These are phyloP conservation scores for Elephas maximus DNA, from an alignment of 2,113 vertebrate species.

Conservation along the genomic window DNA sequence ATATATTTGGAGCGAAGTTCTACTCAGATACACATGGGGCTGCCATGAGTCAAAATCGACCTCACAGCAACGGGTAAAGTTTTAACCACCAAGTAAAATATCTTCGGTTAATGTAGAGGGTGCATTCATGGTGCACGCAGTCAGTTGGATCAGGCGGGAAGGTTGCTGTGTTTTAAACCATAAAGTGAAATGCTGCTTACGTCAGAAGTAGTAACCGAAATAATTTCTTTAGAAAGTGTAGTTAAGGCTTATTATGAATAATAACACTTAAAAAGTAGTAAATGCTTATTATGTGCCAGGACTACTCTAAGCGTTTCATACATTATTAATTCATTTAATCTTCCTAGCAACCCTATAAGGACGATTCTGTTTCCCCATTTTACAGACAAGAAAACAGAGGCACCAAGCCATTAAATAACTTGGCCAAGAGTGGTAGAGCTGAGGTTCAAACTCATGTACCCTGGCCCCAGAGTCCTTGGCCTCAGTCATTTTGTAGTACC, in stretches of 20 bases:
- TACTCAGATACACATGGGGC: background rate
- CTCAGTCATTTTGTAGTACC: background rate
- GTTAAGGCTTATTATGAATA: background rate
- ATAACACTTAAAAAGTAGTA: background rate
- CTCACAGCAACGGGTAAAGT: background rate
- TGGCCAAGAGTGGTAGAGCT: background rate
- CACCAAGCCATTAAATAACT: background rate
- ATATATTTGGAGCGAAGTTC: background rate
- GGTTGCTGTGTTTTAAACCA: slow-evolving; percentile 40
- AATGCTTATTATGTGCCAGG: background rate
- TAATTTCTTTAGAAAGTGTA: background rate
- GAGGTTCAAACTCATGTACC: background rate
- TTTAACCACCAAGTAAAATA: slow-evolving; percentile 62
- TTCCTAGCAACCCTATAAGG: background rate
- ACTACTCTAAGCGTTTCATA: background rate
- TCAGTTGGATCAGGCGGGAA: background rate
- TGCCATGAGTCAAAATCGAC: background rate
- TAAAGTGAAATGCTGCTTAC: slow-evolving; percentile 28
- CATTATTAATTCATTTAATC: background rate
- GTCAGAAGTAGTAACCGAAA: slow-evolving; percentile 38
- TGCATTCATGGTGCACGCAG: slow-evolving; percentile 56
- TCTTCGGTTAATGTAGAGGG: slow-evolving; percentile 10
- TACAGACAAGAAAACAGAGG: background rate
- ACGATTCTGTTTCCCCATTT: background rate
- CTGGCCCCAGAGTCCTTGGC: background rate